Percentiles rank a stretch among this genome's conserved stretches.
These are phyloP conservation scores for Amblyornis subalaris DNA, from an alignment of 2,113 vertebrate species.

Conservation along the genomic window DNA sequence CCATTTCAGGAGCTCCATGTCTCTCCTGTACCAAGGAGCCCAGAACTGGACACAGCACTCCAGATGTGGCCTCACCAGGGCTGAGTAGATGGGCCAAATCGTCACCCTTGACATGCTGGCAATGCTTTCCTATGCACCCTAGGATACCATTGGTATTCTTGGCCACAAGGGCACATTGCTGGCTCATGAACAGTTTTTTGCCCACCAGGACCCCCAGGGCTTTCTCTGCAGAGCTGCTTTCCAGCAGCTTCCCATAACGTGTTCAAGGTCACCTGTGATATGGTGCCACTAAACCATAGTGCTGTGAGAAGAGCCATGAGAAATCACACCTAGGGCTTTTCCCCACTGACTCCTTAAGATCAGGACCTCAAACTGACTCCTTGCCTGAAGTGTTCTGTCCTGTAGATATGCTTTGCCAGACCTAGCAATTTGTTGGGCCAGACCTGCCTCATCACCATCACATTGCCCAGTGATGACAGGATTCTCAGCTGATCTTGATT, in stretches of 20 bases:
- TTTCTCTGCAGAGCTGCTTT: not conserved
- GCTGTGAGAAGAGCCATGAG: not conserved
- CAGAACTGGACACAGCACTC: not conserved
- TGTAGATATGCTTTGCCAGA: not conserved
- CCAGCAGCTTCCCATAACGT: no score
- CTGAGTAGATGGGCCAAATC: not conserved
- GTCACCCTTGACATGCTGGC: not conserved
- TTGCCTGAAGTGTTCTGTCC: not conserved
- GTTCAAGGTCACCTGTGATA: not conserved
- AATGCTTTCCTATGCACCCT: not conserved
- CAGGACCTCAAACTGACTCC: not conserved
- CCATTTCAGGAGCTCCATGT: fast-evolving
- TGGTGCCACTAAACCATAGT: not conserved
- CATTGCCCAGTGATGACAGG: not conserved
- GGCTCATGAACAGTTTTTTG: not conserved
- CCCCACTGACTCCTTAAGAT: fast-evolving
- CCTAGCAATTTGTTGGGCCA: fast-evolving
- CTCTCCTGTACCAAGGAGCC: not conserved
- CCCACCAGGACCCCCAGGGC: no score
- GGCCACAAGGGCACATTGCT: not conserved
- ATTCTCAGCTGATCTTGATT: not conserved
- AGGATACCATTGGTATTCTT: not conserved
- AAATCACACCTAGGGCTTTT: not conserved
- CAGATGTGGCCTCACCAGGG: not conserved
- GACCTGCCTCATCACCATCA: not conserved